Conservation (phyloP, 2,888 invertebrate species). For the Conistra vaccinii region DNA sequence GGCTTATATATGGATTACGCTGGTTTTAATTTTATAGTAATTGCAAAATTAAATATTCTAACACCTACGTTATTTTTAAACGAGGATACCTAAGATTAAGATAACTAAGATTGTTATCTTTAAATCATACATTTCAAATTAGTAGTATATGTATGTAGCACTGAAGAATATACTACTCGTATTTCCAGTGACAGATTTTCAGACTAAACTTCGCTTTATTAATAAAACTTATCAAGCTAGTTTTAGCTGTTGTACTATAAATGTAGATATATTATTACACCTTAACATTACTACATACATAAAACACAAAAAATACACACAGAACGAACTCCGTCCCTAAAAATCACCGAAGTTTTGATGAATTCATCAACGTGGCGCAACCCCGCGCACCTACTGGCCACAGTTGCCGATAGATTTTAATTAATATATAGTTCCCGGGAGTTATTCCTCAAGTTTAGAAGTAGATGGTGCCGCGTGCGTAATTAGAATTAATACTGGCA, state of each 20-base stretch:
- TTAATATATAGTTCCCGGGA: slow-evolving; percentile 79
- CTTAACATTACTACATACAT: neutral
- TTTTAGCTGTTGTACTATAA: neutral
- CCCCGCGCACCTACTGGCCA: slow-evolving; percentile 49
- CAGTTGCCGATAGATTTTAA: slow-evolving; percentile 76
- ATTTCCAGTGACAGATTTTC: neutral
- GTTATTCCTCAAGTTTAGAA: slow-evolving; percentile 74
- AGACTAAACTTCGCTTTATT: neutral
- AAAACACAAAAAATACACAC: slow-evolving; percentile 17
- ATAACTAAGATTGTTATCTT: neutral
- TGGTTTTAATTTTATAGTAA: neutral
- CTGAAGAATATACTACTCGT: neutral
- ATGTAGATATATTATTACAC: neutral
- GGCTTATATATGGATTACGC: neutral
- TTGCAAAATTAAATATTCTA: neutral
- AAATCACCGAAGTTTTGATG: slow-evolving; percentile 56
- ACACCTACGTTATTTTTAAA: neutral
- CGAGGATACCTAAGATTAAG: neutral
- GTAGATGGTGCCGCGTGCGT: slow-evolving; percentile 70
- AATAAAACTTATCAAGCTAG: neutral
- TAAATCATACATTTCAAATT: neutral
- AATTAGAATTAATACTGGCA: slow-evolving; percentile 77
- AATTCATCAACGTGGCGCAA: slow-evolving; percentile 55
- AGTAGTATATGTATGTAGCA: neutral
- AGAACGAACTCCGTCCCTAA: slow-evolving; percentile 24